A percentile compares a stretch with the other conserved stretches of the same genome.
These are phyloP conservation scores for Stegodyphus dumicola DNA, from an alignment of 1,140 invertebrate species.

Conservation along the genomic window DNA sequence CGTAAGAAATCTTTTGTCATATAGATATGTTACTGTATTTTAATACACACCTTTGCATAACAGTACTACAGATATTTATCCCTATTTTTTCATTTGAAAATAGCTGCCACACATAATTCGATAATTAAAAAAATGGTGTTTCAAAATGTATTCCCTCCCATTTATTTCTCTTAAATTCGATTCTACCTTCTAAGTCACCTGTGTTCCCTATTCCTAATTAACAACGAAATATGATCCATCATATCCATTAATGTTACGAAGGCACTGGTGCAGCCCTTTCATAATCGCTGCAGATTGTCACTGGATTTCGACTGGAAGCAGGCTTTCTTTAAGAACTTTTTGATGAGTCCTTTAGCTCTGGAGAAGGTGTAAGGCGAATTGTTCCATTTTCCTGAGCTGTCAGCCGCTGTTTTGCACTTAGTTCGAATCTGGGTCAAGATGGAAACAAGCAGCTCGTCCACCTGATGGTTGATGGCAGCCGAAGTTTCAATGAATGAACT, in stretches of 20 bases:
- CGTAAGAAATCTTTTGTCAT: no score
- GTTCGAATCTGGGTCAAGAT: slow-evolving; percentile 74
- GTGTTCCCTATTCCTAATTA: neutral
- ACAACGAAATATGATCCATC: neutral
- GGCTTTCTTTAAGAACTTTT: slow-evolving; percentile 65
- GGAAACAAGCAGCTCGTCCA: slow-evolving; percentile 83
- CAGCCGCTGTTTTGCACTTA: slow-evolving; percentile 37
- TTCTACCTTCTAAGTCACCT: no score
- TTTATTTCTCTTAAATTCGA: no score
- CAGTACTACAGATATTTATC: no score
- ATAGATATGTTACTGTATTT: no score
- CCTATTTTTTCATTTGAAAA: no score
- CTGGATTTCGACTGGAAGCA: slow-evolving; percentile 67
- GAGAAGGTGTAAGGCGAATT: slow-evolving; percentile 63
- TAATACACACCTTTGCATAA: no score
- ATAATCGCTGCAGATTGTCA: slow-evolving; percentile 68
- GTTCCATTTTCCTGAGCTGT: slow-evolving; percentile 11
- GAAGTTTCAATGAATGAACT: slow-evolving; percentile 87
- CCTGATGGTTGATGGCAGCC: slow-evolving; percentile 81
- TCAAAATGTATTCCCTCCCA: no score
- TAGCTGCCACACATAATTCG: no score
- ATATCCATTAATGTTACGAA: neutral
- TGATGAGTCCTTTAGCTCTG: slow-evolving; percentile 65
- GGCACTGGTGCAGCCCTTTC: slow-evolving; percentile 16
- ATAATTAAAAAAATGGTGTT: no score